A percentile compares a stretch with the other conserved stretches of the same genome.
These are phyloP conservation scores for Chymomyza caudatula DNA, from an alignment of 2,888 invertebrate species.

Conservation along the genomic window DNA sequence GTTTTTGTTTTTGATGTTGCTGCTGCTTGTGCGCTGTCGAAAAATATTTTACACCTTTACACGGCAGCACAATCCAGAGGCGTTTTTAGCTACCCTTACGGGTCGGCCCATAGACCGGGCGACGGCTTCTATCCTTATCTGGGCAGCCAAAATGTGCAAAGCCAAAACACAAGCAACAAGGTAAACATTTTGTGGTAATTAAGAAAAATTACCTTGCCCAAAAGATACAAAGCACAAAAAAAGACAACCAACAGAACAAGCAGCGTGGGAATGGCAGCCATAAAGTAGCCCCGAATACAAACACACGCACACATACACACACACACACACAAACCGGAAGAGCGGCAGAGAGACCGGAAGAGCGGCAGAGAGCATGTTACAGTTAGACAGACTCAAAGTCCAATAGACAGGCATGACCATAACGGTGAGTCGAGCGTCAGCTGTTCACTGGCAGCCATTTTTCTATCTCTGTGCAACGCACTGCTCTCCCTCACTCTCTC, in stretches of 20 bases:
- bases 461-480: background rate
- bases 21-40: slow-evolving; percentile 24
- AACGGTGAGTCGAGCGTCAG: background rate
- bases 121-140: slow-evolving; percentile 45
- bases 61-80: slow-evolving; percentile 47
- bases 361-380: background rate
- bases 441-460: background rate
- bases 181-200: slow-evolving; percentile 70
- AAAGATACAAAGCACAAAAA: slow-evolving; percentile 16
- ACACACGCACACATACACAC: background rate
- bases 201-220: slow-evolving; percentile 68
- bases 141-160: slow-evolving; percentile 38
- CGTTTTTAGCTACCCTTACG: slow-evolving; percentile 45
- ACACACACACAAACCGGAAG: background rate
- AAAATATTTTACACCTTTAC: slow-evolving; percentile 70
- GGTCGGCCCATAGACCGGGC: background rate
- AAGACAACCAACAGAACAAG: slow-evolving; percentile 12
- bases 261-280: slow-evolving; percentile 25
- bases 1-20: slow-evolving; percentile 34
- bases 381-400: background rate
- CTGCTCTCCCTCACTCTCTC: background rate
- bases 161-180: slow-evolving; percentile 62
- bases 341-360: background rate
- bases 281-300: slow-evolving; percentile 49
- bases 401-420: slow-evolving; percentile 8